These are phyloP conservation scores for Teleogryllus occipitalis DNA, from an alignment of 1,140 invertebrate species.

Conservation along the genomic window DNA sequence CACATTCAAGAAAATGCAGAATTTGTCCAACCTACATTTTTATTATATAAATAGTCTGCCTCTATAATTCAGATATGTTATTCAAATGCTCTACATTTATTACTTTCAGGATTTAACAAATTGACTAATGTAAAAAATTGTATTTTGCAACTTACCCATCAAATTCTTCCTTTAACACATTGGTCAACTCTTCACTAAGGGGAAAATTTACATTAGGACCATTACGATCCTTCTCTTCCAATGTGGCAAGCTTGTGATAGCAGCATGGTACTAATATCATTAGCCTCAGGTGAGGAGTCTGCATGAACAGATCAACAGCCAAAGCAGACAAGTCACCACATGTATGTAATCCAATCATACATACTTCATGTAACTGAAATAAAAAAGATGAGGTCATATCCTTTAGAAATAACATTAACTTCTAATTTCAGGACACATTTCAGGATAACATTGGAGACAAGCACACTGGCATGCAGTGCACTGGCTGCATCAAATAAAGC, in stretches of 20 bases:
- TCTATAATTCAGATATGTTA: no score
- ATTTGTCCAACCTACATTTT: no score
- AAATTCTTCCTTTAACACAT: conserved; percentile 31
- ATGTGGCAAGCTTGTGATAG: conserved; percentile 61
- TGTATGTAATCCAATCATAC: conserved; percentile 64
- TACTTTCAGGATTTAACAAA: no score
- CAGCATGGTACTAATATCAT: conserved; percentile 75
- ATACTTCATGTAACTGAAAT: conserved; percentile 30
- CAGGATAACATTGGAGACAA: no score
- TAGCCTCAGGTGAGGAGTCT: conserved; percentile 46
- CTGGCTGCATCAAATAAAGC: no score
- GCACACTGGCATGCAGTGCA: no score
- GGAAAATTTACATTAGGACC: conserved; percentile 44
- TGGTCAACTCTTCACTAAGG: conserved; percentile 41
- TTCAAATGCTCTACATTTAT: no score
- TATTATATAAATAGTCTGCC: no score
- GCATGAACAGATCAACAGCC: conserved; percentile 59
- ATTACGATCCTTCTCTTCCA: conserved; percentile 22
- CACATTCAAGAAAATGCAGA: no score
- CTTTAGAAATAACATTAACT: no score
- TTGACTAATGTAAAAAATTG: no score
- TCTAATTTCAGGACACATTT: no score
- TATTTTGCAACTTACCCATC: conserved; percentile 16
- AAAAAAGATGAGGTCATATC: background rate
- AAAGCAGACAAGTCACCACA: conserved; percentile 74